phyloP scores from a whole-genome alignment of 2,113 vertebrate species.

The Tor tambroides region DNA sequence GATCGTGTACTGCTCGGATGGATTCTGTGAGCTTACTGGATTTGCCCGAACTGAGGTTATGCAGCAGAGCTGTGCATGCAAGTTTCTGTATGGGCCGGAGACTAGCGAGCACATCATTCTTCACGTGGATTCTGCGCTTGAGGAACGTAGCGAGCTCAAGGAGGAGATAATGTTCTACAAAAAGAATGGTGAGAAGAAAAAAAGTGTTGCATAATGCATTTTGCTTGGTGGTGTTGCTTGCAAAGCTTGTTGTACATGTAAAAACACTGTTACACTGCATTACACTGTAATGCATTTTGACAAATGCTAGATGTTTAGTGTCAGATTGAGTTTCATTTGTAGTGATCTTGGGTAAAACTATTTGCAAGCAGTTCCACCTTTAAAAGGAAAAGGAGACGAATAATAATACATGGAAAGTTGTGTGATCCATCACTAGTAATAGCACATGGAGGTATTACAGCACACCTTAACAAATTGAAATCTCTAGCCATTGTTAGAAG shows the following conservation, averaged over 20 bases:
- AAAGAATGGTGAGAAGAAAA: conserved; percentile 73
- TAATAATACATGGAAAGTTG: not conserved
- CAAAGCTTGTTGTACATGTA: not conserved
- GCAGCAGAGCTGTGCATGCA: conserved; percentile 98
- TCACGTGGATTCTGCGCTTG: conserved; percentile 89
- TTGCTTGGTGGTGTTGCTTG: not conserved
- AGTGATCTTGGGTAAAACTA: not conserved
- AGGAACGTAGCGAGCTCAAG: conserved; percentile 95
- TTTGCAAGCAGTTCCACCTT: not conserved
- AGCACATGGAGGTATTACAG: conserved; percentile 4
- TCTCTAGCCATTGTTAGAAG: conserved; percentile 15
- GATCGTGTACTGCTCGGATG: conserved; percentile 99
- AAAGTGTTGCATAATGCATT: not conserved
- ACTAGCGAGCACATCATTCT: conserved; percentile 91
- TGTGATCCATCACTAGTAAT: conserved; percentile 18
- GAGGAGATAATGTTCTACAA: conserved; percentile 98
- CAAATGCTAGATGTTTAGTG: not conserved
- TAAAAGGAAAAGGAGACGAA: not conserved
- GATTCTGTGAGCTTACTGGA: conserved; percentile 97
- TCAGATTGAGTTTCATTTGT: not conserved
- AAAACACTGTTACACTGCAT: too few species aligned
- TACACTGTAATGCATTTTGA: not conserved
- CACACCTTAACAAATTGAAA: not conserved
- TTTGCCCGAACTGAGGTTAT: conserved; percentile 96
- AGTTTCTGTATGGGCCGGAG: conserved; percentile 93